Evolutionary conservation across 2,113 vertebrate genomes (phyloP).

Genomic region (Stomatorhinus ivindoensis): DNA sequence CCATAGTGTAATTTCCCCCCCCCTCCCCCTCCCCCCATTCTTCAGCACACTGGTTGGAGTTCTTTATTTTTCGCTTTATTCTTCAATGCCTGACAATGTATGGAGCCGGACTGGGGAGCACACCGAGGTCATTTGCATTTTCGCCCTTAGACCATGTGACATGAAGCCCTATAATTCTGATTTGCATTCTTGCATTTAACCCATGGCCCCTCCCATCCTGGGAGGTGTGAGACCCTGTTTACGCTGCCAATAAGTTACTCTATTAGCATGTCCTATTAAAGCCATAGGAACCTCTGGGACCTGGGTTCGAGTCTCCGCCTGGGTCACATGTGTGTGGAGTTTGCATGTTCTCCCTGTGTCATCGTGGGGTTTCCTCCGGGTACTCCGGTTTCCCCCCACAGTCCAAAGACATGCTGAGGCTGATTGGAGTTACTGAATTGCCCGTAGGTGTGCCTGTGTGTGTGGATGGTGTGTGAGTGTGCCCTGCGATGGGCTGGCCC

Average conservation of each 20-base stretch:
- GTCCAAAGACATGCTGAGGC: too few species aligned
- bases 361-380: too few species aligned
- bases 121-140: slow-evolving; percentile 27
- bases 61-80: slow-evolving; percentile 15
- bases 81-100: slow-evolving; percentile 7
- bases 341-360: too few species aligned
- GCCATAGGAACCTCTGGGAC: too few species aligned
- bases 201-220: slow-evolving; percentile 29
- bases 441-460: too few species aligned
- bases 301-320: too few species aligned
- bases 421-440: too few species aligned
- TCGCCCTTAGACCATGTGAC: slow-evolving; percentile 28
- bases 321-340: too few species aligned
- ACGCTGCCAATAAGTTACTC: background rate
- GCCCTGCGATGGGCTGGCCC: too few species aligned
- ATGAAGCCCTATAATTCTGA: slow-evolving; percentile 32
- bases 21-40: background rate
- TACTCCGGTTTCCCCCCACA: too few species aligned
- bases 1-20: slow-evolving; percentile 55
- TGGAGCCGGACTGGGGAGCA: slow-evolving; percentile 45
- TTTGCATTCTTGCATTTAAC: slow-evolving; percentile 34
- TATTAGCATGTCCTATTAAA: background rate
- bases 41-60: slow-evolving; percentile 4
- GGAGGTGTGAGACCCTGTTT: slow-evolving; percentile 36
- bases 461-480: too few species aligned